Base-by-base conservation (phyloP, 2,113 vertebrate genomes). In the Myodes glareolus region DNA sequence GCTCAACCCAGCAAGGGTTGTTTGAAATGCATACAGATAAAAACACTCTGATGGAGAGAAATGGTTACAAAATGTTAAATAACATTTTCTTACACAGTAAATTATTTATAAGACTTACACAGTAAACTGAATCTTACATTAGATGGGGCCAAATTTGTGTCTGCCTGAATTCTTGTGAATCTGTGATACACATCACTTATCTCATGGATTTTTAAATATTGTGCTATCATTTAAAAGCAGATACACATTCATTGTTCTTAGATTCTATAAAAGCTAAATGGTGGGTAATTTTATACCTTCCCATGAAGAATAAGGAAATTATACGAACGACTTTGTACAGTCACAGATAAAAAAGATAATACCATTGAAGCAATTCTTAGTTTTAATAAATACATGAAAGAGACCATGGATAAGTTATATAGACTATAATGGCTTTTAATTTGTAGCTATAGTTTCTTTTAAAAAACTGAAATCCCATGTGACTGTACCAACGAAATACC, bases 11-110 rank as follows among this genome's bases (percentile, higher is more conserved):
- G 45, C 13, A 95, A 89, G 45, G 86, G 25, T 68, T 87, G 27
- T 78, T 87, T 92, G 19, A 92, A 94, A 87, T 96, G 9, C 47
- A 90, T 94, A 82, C 36, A 95, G 81, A 93, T 87, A 92, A 65
- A 23, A 92, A 65, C 1, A 67, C 39, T 42, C 3, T 77, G 12
- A 61, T 86, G 45, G 19, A 92, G 63, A 88, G 16, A 93, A 70
- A 17, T 94, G 45, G 47, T 73, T 36, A 73, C 47, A 94, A 65
- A 91, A 88, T 86, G 31, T 72, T 92, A 86, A 89, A 86, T 42
- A 96, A 13, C 81, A 0, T 78, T 94, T 93, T 89, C 27, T 68
- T 84, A 91, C 63, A 77, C 58, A 90, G 13, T 72, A 91, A 84
- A 68, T 12, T 84, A 63, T 72, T 95, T 17, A 65, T 50, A 88